Evolutionary conservation across 1,140 invertebrate species (phyloP).

Genomic region (Rhyzopertha dominica): DNA sequence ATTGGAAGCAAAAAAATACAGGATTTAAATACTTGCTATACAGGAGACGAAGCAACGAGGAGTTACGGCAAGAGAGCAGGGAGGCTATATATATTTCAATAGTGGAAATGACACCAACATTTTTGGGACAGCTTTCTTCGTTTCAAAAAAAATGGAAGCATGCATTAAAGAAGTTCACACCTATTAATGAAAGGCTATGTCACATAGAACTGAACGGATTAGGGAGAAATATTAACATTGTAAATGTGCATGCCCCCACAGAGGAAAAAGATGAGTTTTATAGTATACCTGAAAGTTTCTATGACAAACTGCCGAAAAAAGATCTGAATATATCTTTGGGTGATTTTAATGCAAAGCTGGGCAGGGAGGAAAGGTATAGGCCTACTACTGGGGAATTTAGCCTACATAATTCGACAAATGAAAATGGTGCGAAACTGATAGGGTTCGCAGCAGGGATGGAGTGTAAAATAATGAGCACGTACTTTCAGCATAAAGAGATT

Average conservation of each 20-base stretch:
- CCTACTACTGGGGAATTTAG: neutral
- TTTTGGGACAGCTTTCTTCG: no score
- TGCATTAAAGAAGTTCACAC: neutral
- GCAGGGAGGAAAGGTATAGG: neutral
- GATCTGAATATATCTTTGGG: neutral
- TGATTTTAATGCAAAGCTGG: constrained; percentile 5
- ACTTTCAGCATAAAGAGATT: constrained; percentile 1
- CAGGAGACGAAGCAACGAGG: constrained; percentile 8
- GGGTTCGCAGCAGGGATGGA: constrained; percentile 2
- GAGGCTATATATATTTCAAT: no score
- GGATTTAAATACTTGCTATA: constrained; percentile 2
- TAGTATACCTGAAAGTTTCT: neutral
- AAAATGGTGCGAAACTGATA: no score
- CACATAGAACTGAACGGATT: neutral
- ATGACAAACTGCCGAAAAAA: neutral
- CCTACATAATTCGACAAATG: neutral
- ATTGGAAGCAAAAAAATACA: neutral
- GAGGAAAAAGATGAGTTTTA: constrained; percentile 3
- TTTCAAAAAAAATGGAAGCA: neutral
- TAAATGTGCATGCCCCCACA: constrained; percentile 3
- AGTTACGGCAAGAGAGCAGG: no score
- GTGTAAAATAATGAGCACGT: constrained; percentile 1
- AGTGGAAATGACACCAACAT: no score
- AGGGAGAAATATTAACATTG: neutral
- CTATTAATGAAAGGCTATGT: no score